Evolutionary conservation across 2,113 vertebrate species (phyloP).

Genomic region (Maccullochella peelii): DNA sequence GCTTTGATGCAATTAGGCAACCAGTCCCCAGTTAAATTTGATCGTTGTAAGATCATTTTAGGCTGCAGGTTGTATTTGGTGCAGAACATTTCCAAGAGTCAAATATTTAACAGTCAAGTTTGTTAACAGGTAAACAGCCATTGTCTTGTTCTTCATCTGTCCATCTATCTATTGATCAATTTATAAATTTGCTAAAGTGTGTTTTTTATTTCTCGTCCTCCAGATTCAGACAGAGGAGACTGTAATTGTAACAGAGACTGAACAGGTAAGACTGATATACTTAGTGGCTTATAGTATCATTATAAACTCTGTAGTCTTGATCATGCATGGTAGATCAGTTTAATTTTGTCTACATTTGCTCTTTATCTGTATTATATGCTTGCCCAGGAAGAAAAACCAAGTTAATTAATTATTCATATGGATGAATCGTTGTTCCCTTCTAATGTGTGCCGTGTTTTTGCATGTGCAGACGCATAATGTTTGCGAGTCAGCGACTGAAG

Average conservation of each 20-base stretch:
- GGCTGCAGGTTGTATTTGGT: neutral
- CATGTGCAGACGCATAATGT: slow-evolving; percentile 57
- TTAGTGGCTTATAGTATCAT: neutral
- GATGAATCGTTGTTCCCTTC: neutral
- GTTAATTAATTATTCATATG: neutral
- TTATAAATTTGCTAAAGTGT: neutral
- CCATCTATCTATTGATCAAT: neutral
- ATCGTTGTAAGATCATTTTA: neutral
- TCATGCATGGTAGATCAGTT: neutral
- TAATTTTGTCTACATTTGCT: neutral
- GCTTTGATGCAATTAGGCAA: neutral
- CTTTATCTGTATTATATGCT: neutral
- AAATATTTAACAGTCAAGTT: neutral
- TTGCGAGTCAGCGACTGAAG: slow-evolving; percentile 34
- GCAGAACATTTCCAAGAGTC: neutral
- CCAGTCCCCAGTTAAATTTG: neutral
- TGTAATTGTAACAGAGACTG: slow-evolving; percentile 12
- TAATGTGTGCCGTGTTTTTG: slow-evolving; percentile 47
- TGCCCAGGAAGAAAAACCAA: neutral
- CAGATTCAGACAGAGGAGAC: slow-evolving; percentile 40
- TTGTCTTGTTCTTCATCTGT: neutral
- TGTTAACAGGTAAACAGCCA: neutral
- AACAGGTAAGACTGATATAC: slow-evolving; percentile 40
- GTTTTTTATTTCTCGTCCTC: neutral
- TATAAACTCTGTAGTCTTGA: neutral